A percentile compares a stretch with the other conserved stretches of the same genome.
Evolutionary conservation across 2,888 invertebrate genomes (phyloP).

Genomic region (Drosophila aldrichi): DNA sequence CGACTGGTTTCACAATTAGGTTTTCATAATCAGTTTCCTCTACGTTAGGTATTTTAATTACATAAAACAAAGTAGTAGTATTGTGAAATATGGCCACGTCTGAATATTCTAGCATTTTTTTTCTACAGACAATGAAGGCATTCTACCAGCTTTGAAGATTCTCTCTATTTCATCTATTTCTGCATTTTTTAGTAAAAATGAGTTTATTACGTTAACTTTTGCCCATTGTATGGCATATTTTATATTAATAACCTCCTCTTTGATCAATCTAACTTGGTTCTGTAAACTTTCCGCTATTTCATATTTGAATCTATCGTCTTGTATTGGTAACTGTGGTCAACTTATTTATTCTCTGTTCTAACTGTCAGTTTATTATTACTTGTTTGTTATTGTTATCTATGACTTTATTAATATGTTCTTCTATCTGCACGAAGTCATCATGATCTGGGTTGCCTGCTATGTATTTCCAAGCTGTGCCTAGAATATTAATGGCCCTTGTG

Average conservation of each 20-base stretch:
- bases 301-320: background rate
- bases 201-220: background rate
- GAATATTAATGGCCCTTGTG: background rate
- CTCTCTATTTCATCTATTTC: background rate
- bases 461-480: background rate
- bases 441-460: background rate
- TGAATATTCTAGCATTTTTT: no score
- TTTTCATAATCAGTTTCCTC: no score
- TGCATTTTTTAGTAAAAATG: background rate
- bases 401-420: background rate
- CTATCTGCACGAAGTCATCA: background rate
- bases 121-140: no score
- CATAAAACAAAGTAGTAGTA: no score
- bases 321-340: background rate
- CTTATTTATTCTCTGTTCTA: background rate
- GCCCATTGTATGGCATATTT: constrained; percentile 8
- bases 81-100: no score
- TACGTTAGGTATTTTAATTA: no score
- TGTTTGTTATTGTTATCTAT: background rate
- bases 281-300: background rate
- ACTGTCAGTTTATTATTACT: background rate
- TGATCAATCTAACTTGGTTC: background rate
- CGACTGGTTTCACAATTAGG: no score
- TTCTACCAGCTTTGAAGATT: no score
- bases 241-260: background rate